Conservation (phyloP, 2,113 vertebrate species). For the Sminthopsis crassicaudata region DNA sequence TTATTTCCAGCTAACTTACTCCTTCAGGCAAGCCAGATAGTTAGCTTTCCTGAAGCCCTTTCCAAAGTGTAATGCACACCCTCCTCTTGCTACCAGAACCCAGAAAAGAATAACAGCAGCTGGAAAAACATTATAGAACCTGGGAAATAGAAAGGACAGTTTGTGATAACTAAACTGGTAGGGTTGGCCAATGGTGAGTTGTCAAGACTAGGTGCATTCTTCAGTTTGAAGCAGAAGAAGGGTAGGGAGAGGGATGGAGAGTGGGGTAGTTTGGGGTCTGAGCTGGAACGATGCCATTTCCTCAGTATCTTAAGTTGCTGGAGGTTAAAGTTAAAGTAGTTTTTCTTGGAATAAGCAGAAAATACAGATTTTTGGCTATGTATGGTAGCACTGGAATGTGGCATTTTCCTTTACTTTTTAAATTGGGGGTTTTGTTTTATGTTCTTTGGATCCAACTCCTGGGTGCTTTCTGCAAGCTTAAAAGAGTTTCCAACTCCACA, state of each 20-base stretch:
- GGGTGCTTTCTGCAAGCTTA: constrained; percentile 75
- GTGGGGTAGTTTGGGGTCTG: not conserved
- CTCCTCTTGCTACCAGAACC: constrained; percentile 43
- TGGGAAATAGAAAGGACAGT: constrained; percentile 9
- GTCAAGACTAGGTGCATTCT: not conserved
- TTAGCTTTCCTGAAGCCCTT: constrained; percentile 69
- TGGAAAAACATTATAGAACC: constrained; percentile 65
- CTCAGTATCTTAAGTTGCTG: constrained; percentile 43
- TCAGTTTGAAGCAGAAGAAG: constrained; percentile 25
- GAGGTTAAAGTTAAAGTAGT: constrained; percentile 61
- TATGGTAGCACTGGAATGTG: constrained; percentile 51
- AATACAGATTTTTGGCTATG: constrained; percentile 60
- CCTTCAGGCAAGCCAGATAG: constrained; percentile 55
- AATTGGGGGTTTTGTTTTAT: constrained; percentile 78
- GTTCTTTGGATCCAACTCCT: constrained; percentile 76
- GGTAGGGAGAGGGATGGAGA: constrained; percentile 22
- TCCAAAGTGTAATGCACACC: constrained; percentile 1
- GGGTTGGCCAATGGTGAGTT: constrained; percentile 23
- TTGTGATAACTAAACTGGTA: not conserved
- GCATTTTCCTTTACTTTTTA: constrained; percentile 73
- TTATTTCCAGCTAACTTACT: constrained; percentile 59
- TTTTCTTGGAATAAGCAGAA: constrained; percentile 68
- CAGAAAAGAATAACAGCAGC: constrained; percentile 44
- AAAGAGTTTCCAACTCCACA: constrained; percentile 76
- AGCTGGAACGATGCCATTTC: not conserved